phyloP scores from a whole-genome alignment of 2,888 invertebrate species.

The Pomacea canaliculata region DNA sequence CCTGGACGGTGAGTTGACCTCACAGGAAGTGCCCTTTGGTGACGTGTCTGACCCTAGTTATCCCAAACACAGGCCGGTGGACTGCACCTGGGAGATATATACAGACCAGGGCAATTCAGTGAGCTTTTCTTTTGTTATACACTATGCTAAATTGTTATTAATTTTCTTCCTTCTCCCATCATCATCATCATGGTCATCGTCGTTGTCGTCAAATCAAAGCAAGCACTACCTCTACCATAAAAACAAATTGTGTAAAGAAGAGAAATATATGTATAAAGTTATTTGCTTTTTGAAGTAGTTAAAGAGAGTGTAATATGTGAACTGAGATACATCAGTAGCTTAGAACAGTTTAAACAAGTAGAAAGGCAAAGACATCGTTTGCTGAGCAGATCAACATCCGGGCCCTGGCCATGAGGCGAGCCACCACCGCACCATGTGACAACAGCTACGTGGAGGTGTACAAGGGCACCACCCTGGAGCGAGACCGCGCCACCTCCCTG shows the following conservation, averaged over 20 bases:
- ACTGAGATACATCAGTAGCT: no score
- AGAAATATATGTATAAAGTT: no score
- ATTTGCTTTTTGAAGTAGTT: no score
- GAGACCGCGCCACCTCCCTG: conserved; percentile 37
- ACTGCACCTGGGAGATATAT: conserved; percentile 67
- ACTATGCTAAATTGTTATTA: no score
- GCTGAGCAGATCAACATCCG: conserved; percentile 33
- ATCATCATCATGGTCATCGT: not conserved
- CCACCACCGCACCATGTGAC: conserved; percentile 43
- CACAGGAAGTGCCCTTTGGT: conserved; percentile 50
- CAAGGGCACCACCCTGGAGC: conserved; percentile 53
- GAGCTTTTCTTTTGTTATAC: not conserved
- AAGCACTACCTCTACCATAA: not conserved
- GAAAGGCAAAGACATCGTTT: no score
- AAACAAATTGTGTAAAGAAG: no score
- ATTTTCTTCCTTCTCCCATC: not conserved
- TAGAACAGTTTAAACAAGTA: no score
- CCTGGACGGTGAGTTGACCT: conserved; percentile 52
- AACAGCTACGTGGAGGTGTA: conserved; percentile 60
- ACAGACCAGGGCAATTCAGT: conserved; percentile 46
- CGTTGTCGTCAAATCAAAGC: not conserved
- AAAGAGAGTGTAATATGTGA: no score
- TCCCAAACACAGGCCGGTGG: conserved; percentile 50
- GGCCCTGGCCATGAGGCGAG: conserved; percentile 27
- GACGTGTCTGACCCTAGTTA: conserved; percentile 43